These are phyloP conservation scores for Ranitomeya imitator DNA, from an alignment of 2,113 vertebrate species.

Conservation along the genomic window DNA sequence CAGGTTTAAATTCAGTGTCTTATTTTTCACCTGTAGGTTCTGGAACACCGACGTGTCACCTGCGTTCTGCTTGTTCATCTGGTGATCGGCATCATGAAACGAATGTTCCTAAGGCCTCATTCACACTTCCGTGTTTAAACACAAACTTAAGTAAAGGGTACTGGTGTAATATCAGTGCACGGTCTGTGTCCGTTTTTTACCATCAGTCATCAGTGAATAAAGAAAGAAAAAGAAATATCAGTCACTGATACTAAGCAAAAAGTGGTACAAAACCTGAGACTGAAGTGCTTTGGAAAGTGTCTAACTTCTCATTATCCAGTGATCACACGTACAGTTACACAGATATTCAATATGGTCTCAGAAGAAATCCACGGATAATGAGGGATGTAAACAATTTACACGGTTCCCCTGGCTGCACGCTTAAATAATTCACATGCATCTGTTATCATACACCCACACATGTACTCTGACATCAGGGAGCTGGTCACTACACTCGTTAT, in stretches of 20 bases:
- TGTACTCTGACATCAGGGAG: not conserved
- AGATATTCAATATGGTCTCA: not conserved
- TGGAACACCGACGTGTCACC: too few relatives aligned
- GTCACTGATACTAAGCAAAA: not conserved
- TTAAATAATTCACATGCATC: constrained; percentile 27
- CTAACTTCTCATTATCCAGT: not conserved
- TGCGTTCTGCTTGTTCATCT: too few relatives aligned
- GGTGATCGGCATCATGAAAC: too few relatives aligned
- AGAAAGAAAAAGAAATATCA: not conserved
- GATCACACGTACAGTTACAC: not conserved
- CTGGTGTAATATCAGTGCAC: too few relatives aligned
- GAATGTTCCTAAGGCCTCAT: too few relatives aligned
- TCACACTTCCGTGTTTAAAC: too few relatives aligned
- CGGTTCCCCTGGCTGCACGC: constrained; percentile 4
- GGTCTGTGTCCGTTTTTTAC: too few relatives aligned
- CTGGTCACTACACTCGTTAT: not conserved
- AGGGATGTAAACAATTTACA: constrained; percentile 28
- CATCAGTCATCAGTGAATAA: too few relatives aligned
- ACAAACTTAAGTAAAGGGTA: too few relatives aligned
- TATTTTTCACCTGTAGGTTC: too few relatives aligned
- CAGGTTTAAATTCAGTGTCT: too few relatives aligned
- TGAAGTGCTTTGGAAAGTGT: not conserved
- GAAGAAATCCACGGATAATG: not conserved
- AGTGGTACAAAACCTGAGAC: not conserved
- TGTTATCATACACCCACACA: constrained; percentile 17